Conservation (phyloP, 2,797 vertebrate genomes). For the Acipenser transmontanus region DNA sequence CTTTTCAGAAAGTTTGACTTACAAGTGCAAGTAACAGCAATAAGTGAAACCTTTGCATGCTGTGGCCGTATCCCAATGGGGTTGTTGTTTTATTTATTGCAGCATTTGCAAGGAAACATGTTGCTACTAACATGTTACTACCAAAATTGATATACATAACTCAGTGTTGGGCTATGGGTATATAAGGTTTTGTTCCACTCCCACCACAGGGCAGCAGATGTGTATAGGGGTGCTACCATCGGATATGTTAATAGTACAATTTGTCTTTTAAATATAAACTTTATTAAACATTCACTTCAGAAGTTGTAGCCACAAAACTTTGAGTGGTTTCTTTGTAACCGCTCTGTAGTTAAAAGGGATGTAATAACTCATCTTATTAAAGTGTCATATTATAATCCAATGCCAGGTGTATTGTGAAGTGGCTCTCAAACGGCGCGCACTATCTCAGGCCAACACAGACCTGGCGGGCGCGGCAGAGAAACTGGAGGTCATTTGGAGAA, state of each 20-base stretch:
- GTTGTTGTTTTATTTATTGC: too few species aligned
- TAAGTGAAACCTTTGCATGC: too few species aligned
- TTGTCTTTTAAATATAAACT: too few species aligned
- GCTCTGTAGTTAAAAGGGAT: background rate
- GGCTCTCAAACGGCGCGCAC: conserved; percentile 61
- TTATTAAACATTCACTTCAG: too few species aligned
- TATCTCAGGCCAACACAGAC: conserved; percentile 61
- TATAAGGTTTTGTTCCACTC: too few species aligned
- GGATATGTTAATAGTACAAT: too few species aligned
- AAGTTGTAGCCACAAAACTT: too few species aligned
- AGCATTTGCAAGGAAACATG: too few species aligned
- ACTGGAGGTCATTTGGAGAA: conserved; percentile 58
- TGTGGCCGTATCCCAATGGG: too few species aligned
- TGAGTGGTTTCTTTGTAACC: background rate
- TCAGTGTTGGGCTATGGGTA: background rate
- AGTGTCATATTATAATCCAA: background rate
- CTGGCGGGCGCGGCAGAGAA: conserved; percentile 67
- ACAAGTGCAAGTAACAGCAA: background rate
- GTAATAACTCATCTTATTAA: background rate
- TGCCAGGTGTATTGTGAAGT: conserved; percentile 58
- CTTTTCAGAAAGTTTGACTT: conserved; percentile 9
- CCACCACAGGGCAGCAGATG: too few species aligned
- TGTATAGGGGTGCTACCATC: too few species aligned
- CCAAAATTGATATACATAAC: background rate
- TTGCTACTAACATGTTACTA: background rate